Evolutionary conservation across 2,797 vertebrate species (phyloP).

Genomic region (Mus caroli): DNA sequence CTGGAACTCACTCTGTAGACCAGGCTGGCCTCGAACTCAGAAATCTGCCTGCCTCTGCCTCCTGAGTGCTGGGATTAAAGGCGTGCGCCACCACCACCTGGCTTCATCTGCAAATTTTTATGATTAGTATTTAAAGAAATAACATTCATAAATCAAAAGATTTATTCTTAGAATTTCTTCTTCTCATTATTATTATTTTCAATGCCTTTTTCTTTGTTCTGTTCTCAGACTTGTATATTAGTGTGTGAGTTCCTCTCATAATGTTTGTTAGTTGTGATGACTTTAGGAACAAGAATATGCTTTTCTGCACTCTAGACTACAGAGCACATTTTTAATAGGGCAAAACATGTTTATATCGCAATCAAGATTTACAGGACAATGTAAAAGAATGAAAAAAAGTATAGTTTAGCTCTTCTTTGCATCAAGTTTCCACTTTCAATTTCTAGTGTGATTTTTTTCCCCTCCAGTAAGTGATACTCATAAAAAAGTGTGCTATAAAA

Average conservation of each 20-base stretch:
- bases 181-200: neutral
- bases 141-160: neutral
- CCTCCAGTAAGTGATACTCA: neutral
- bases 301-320: neutral
- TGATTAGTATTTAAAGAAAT: neutral
- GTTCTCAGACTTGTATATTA: neutral
- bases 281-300: neutral
- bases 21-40: no score
- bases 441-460: neutral
- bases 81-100: no score
- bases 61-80: no score
- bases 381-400: neutral
- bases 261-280: neutral
- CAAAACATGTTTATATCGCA: neutral
- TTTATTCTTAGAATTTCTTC: constrained; percentile 12
- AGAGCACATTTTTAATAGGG: neutral
- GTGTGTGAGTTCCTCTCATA: neutral
- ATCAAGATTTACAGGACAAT: neutral
- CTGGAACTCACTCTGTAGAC: no score
- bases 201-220: neutral
- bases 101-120: neutral
- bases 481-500: neutral
- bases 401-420: neutral
- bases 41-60: no score
- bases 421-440: neutral